Evolutionary conservation across 2,113 vertebrate species (phyloP).

Genomic region (Mormyrus iriodes): DNA sequence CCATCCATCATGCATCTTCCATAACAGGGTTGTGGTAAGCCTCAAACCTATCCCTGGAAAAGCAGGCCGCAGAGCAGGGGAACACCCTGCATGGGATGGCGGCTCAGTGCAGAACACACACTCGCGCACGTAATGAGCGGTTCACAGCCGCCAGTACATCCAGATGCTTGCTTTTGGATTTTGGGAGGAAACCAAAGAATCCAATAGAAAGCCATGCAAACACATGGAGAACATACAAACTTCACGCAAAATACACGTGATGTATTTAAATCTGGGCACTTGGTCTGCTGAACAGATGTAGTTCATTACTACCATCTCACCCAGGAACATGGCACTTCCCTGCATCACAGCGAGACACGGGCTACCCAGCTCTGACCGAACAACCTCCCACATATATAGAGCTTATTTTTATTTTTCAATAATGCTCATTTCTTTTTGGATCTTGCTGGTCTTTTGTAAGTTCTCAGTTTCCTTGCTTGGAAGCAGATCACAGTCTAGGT

Average conservation of each 20-base stretch:
- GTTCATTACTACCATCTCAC: background rate
- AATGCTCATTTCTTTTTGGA: background rate
- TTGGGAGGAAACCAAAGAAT: background rate
- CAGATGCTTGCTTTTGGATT: background rate
- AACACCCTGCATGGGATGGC: background rate
- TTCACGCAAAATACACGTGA: background rate
- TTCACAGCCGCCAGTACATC: background rate
- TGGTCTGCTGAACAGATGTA: background rate
- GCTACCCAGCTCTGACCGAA: background rate
- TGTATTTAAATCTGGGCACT: background rate
- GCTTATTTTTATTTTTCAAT: background rate
- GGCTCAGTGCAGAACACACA: background rate
- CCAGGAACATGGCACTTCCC: background rate
- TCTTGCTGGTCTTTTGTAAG: background rate
- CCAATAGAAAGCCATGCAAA: background rate
- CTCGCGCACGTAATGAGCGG: background rate
- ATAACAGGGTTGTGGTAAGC: background rate
- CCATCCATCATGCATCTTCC: background rate
- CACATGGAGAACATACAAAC: background rate
- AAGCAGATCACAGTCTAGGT: background rate
- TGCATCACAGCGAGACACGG: background rate
- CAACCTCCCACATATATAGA: background rate
- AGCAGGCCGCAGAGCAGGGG: background rate
- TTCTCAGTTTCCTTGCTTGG: background rate
- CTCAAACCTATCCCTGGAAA: background rate